Conservation (phyloP, 2,797 vertebrate species). For the Falco rusticolus region DNA sequence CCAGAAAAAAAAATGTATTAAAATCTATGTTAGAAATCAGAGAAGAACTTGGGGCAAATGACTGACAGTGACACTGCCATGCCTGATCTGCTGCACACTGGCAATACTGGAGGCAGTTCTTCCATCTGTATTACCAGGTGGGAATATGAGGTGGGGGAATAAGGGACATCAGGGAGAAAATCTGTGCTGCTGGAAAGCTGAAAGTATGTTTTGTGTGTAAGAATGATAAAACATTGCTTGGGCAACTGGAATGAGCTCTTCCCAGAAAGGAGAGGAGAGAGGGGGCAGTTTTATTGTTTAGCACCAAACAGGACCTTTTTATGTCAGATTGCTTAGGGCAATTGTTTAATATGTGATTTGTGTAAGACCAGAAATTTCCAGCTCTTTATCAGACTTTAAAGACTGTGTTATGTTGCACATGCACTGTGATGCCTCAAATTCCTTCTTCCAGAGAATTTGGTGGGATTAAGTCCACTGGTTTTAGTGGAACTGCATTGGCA, state of each 20-base stretch:
- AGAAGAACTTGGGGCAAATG: not conserved
- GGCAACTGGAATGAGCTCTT: not conserved
- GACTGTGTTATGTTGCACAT: not conserved
- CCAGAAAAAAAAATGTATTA: not conserved
- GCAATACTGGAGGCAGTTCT: not conserved
- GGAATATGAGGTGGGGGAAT: not conserved
- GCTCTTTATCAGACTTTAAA: not conserved
- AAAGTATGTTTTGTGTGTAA: not conserved
- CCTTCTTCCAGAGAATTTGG: not conserved
- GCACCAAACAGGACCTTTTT: not conserved
- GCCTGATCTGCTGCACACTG: not conserved
- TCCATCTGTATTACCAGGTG: conserved; percentile 23
- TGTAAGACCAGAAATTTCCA: not conserved
- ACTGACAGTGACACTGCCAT: not conserved
- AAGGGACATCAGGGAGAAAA: not conserved
- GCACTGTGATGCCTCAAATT: not conserved
- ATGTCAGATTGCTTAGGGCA: not conserved
- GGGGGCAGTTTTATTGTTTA: not conserved
- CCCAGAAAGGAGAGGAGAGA: not conserved
- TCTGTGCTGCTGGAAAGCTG: not conserved
- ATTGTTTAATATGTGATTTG: not conserved
- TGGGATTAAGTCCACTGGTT: not conserved
- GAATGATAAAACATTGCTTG: not conserved
- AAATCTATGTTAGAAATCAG: not conserved
- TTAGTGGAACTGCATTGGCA: not conserved